A percentile compares a stretch with the other conserved stretches of the same genome.
Conservation (phyloP, 2,113 vertebrate species). For the Platysternon megacephalum region DNA sequence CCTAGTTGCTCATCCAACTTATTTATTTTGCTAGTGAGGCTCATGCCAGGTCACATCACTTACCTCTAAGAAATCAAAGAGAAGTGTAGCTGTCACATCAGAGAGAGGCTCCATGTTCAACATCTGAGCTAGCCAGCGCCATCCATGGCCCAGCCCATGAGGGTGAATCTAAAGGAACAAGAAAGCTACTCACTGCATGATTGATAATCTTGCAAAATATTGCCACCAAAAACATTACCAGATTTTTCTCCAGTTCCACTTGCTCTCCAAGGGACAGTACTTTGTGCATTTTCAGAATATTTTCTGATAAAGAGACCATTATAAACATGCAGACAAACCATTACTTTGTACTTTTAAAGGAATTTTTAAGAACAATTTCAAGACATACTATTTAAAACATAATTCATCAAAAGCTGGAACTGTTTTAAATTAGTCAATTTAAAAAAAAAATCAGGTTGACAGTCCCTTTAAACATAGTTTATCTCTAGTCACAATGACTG, state of each 20-base stretch:
- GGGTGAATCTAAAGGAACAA: conserved; percentile 78
- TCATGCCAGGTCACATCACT: not conserved
- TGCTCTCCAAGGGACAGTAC: not conserved
- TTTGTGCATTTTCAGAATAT: not conserved
- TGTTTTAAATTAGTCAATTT: not conserved
- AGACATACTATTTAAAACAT: not conserved
- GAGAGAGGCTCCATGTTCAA: conserved; percentile 94
- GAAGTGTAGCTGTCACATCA: conserved; percentile 91
- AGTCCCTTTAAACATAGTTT: not conserved
- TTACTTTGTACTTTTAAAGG: not conserved
- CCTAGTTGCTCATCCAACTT: not conserved
- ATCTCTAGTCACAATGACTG: not conserved
- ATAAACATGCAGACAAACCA: not conserved
- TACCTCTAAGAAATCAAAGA: conserved; percentile 95
- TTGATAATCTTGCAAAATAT: not conserved
- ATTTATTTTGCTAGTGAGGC: not conserved
- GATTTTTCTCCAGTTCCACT: not conserved
- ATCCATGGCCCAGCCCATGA: conserved; percentile 91
- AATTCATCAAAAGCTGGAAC: not conserved
- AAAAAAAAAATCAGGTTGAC: not conserved
- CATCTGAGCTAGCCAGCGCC: conserved; percentile 95
- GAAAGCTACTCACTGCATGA: not conserved
- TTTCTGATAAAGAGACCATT: not conserved
- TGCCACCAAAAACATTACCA: not conserved
- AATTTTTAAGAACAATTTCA: not conserved